phyloP scores from a whole-genome alignment of 2,888 invertebrate species.

The Cerceris rybyensis region DNA sequence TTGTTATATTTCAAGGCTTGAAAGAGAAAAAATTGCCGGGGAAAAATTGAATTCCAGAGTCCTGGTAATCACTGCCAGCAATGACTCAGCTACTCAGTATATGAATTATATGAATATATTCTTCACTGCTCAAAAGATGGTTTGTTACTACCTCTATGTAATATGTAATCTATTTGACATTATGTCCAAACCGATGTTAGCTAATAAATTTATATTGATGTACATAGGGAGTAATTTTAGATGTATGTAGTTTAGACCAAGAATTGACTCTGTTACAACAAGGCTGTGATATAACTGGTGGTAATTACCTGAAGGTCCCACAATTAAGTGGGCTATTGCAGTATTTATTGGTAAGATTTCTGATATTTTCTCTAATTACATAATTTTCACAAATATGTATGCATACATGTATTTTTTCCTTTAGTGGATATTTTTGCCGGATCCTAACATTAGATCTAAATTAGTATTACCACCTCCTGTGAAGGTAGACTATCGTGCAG shows the following conservation, averaged over 20 bases:
- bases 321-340: constrained; percentile 93
- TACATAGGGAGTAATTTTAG: constrained; percentile 92
- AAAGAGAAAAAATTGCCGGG: constrained; percentile 86
- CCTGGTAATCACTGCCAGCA: constrained; percentile 93
- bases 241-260: constrained; percentile 96
- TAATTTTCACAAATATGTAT: constrained; percentile 15
- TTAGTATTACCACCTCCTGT: constrained; percentile 94
- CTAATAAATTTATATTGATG: constrained; percentile 33
- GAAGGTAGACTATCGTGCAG: constrained; percentile 97
- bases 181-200: neutral
- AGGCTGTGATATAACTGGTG: constrained; percentile 98
- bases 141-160: constrained; percentile 70
- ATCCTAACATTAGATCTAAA: constrained; percentile 90
- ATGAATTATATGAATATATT: constrained; percentile 99
- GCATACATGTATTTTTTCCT: constrained; percentile 45
- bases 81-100: constrained; percentile 96
- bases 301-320: constrained; percentile 94
- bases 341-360: constrained; percentile 88
- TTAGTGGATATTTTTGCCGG: constrained; percentile 96
- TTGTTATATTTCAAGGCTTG: constrained; percentile 91
- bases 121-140: constrained; percentile 94
- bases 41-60: constrained; percentile 89
- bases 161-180: neutral
- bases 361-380: neutral
- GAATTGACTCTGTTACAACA: constrained; percentile 96